A percentile compares a stretch with the other conserved stretches of the same genome.
Evolutionary conservation across 1,140 invertebrate species (phyloP).

Genomic region (Lepidostoma basale): DNA sequence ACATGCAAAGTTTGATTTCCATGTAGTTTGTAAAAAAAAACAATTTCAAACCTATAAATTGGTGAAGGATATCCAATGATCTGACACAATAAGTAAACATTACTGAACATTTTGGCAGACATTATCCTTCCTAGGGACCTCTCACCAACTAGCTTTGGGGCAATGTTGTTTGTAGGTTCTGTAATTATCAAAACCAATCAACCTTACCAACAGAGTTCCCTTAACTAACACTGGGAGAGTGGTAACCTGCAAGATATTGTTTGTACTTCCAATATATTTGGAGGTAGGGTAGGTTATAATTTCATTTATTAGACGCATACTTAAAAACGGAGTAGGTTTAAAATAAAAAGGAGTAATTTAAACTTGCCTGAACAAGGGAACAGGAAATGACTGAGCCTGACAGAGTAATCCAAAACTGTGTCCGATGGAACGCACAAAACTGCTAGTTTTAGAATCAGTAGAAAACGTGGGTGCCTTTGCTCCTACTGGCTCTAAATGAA

Average conservation of each 20-base stretch:
- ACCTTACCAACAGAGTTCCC: not conserved
- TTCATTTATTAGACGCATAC: too few species aligned
- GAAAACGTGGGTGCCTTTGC: conserved; percentile 72
- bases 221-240: not conserved
- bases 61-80: conserved; percentile 66
- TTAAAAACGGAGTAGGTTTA: too few species aligned
- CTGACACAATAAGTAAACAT: conserved; percentile 62
- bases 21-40: too few species aligned
- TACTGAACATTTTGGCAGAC: conserved; percentile 14
- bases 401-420: conserved; percentile 65
- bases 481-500: conserved; percentile 71
- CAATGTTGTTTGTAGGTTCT: conserved; percentile 63
- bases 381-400: conserved; percentile 71
- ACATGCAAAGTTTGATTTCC: too few species aligned
- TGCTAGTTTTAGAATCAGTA: conserved; percentile 68
- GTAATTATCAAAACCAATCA: conserved; percentile 46
- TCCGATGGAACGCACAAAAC: conserved; percentile 60
- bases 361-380: conserved; percentile 72
- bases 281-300: too few species aligned
- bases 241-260: not conserved
- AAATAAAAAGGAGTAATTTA: not conserved
- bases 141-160: conserved; percentile 59
- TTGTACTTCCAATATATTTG: too few species aligned
- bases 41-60: conserved; percentile 63
- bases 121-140: conserved; percentile 53